Evolutionary conservation across 35 echinoderm and acorn worm species (phyloP).

Genomic region (Heliocidaris tuberculata): DNA sequence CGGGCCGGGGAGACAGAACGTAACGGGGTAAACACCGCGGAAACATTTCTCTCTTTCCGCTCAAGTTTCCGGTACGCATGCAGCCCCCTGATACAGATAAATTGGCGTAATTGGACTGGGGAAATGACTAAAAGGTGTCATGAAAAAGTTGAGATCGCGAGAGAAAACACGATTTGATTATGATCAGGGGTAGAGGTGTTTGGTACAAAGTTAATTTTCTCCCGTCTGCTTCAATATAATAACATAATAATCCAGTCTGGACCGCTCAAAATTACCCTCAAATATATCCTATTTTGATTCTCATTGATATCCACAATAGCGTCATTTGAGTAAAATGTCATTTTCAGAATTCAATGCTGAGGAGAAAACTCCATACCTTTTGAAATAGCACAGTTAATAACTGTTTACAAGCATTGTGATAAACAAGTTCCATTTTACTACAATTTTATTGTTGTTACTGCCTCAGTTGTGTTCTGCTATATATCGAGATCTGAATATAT

Average conservation of each 20-base stretch:
- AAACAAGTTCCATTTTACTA: not conserved
- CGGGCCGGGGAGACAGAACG: not conserved
- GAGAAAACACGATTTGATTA: slow-evolving; percentile 37
- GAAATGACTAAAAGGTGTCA: slow-evolving; percentile 35
- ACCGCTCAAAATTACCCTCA: not conserved
- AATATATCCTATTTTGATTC: not conserved
- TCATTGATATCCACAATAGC: not conserved
- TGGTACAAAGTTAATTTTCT: not conserved
- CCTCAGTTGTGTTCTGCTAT: no score
- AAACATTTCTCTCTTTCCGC: slow-evolving; percentile 44
- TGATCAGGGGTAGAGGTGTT: slow-evolving; percentile 21
- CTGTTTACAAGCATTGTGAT: not conserved
- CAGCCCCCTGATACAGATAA: not conserved
- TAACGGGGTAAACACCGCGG: not conserved
- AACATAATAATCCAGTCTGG: slow-evolving; percentile 19
- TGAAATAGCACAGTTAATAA: not conserved
- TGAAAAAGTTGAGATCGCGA: slow-evolving; percentile 30
- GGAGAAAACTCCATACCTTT: not conserved
- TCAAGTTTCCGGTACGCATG: not conserved
- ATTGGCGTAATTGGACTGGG: slow-evolving; percentile 7
- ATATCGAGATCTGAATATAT: no score
- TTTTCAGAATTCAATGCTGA: not conserved
- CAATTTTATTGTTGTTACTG: not conserved
- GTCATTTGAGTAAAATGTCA: not conserved
- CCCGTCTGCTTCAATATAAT: slow-evolving; percentile 23